Evolutionary conservation across 2,888 invertebrate species (phyloP), one percentile per base, ranked within the genome.

Genomic region (Latrodectus elegans): DNA sequence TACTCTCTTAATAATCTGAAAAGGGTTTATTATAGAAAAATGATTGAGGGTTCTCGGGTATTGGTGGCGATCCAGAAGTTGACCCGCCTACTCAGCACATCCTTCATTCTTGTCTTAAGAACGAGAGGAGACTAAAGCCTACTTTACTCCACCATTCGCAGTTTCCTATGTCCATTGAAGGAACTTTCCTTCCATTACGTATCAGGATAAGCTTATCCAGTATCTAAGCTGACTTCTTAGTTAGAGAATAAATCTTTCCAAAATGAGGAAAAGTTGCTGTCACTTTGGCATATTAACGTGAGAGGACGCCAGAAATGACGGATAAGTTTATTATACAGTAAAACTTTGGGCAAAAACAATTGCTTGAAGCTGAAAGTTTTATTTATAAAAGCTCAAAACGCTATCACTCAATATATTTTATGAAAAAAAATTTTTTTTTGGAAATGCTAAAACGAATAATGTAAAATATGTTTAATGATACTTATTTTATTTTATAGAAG

Each of bases 161-260:
- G 14, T 60, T 60, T 60, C 38, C 1, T 15, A 8, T 60, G 60
- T 60, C 60, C 60, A 60, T 60, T n/a, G 10, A 15, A 8, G 12
- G 60, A 60, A 26, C 8, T 26, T 9, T 22, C 22, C 17, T 12
- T 26, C 68, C 15, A 68, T 26, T 22, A 12, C 15, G 26, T 12
- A 17, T 22, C 22, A 12, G 12, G 26, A 73, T 51, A 52, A 53
- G 55, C 26, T 15, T 55, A 55, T 26, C 8, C 22, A 15, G 8
- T 12, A 17, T 51, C 51, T 49, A 49, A 49, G 15, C 49, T 4
- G 22, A 49, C 17, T 38, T n/a, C 64, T 67, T 17, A 14, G 76
- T 64, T 51, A 22, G 10, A 15, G 77, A 68, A 68, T 77, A 77
- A 77, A 68, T 77, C 77, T 77, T 68, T 67, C 15, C 67, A 15